A percentile compares a stretch with the other conserved stretches of the same genome.
phyloP scores from a whole-genome alignment of 1,140 invertebrate species.

The Sarcophaga bullata region DNA sequence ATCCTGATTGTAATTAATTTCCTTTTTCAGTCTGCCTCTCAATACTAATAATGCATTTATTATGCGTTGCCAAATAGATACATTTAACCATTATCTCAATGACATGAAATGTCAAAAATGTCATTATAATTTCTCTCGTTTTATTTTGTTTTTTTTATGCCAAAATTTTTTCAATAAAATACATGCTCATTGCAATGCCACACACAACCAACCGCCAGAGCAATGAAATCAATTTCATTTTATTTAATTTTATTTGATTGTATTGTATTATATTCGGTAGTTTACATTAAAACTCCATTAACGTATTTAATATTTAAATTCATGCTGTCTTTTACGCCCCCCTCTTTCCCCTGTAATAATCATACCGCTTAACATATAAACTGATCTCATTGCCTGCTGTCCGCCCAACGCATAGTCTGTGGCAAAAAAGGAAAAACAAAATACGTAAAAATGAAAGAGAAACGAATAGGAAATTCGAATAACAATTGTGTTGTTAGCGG shows the following conservation, averaged over 20 bases:
- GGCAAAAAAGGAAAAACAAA: neutral
- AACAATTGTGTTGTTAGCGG: conserved; percentile 3
- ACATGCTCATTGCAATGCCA: neutral
- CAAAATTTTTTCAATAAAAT: neutral
- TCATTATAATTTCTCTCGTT: neutral
- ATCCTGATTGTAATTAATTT: too few relatives aligned
- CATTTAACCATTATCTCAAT: neutral
- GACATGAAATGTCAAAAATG: neutral
- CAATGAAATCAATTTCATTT: neutral
- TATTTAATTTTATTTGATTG: neutral
- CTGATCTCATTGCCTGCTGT: neutral
- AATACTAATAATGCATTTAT: too few relatives aligned
- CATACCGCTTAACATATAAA: too few relatives aligned
- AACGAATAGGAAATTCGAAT: conserved; percentile 6
- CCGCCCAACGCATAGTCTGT: neutral
- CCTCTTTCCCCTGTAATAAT: too few relatives aligned
- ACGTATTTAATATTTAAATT: conserved; percentile 24
- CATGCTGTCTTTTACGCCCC: neutral
- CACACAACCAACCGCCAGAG: neutral
- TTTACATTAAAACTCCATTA: conserved; percentile 18
- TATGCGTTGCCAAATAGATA: neutral
- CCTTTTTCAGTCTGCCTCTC: too few relatives aligned
- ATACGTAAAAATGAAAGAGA: too few relatives aligned
- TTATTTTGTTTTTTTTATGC: neutral
- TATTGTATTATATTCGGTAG: neutral